These are phyloP conservation scores for Procambarus virginalis DNA, from an alignment of 1,140 invertebrate genomes.

Conservation along the genomic window DNA sequence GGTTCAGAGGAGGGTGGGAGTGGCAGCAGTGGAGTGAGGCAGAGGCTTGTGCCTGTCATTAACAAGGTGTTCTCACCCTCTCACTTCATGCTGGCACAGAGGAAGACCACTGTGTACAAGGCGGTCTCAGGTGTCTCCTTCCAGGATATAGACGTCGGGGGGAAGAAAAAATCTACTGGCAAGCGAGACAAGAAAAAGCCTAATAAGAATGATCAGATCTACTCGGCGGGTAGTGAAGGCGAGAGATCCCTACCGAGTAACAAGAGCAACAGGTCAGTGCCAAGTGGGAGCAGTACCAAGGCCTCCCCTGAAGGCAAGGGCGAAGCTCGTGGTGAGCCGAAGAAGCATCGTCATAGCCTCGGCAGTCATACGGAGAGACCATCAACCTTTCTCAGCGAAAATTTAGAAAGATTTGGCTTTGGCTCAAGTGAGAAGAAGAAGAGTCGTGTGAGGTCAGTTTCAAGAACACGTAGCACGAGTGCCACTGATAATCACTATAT, in stretches of 20 bases:
- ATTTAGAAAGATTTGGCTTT: constrained; percentile 7
- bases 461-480: constrained; percentile 31
- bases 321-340: background rate
- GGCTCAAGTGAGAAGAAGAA: constrained; percentile 3
- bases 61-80: constrained; percentile 65
- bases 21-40: constrained; percentile 13
- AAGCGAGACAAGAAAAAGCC: constrained; percentile 39
- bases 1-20: constrained; percentile 20
- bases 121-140: constrained; percentile 65
- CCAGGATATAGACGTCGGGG: constrained; percentile 64
- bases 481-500: constrained; percentile 46
- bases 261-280: constrained; percentile 31
- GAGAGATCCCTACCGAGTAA: constrained; percentile 43
- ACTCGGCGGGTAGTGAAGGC: constrained; percentile 37
- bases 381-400: constrained; percentile 15
- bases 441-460: constrained; percentile 2
- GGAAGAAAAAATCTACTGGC: constrained; percentile 38
- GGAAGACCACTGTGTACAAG: constrained; percentile 66
- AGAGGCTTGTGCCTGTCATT: constrained; percentile 61
- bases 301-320: constrained; percentile 7
- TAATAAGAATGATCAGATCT: constrained; percentile 46
- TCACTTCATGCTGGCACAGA: constrained; percentile 62
- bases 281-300: background rate
- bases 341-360: constrained; percentile 46
- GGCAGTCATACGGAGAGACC: constrained; percentile 38